Evolutionary conservation across 2,113 vertebrate species (phyloP), one percentile per base, ranked within the genome.

Genomic region (Leucosticte australis): DNA sequence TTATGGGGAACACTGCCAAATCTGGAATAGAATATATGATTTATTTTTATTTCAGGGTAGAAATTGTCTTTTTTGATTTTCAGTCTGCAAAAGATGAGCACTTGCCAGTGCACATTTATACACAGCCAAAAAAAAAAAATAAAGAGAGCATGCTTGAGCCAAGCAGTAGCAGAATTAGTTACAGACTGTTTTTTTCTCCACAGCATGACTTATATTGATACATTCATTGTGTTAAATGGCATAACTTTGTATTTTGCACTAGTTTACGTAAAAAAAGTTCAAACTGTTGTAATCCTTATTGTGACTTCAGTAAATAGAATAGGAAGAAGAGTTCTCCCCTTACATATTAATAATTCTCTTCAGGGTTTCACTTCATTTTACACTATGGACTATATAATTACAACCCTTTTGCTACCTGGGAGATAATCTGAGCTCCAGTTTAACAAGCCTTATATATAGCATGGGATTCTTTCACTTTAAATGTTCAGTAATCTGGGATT

Each of bases 41-140:
- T 85, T 94, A 87, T 83, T 92, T 90, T 94, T 81, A 77, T 91
- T 94, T 84, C 42, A 55, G 59, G 37, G 13, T 73, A 75, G 63
- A 92, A 95, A 85, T 60, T 83, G 59, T 75, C 37, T 71, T 94
- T 94, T 86, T 82, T 91, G 44, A 39, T 87, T 90, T 94, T 83
- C 42, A 76, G 15, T 70, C 65, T 90, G 42, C 52, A 74, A 23
- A 50, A 74, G 65, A 94, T 69, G 67, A 92, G 57, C 57, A 87
- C 31, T 89, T 94, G 62, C 49, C 74, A 91, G 53, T 65, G 41
- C 26, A 89, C 18, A 62, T 79, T 89, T 84, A 46, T 49, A 65
- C 27, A 65, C 10, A 82, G 39, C 35, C 55, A 87, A 83, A 75
- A 87, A 83, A 75, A 52, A 92, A 52, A 28, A 56, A 15, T 23